A percentile compares a stretch with the other conserved stretches of the same genome.
phyloP scores from a whole-genome alignment of 2,888 invertebrate species.

The Scaptomyza tumidula region DNA sequence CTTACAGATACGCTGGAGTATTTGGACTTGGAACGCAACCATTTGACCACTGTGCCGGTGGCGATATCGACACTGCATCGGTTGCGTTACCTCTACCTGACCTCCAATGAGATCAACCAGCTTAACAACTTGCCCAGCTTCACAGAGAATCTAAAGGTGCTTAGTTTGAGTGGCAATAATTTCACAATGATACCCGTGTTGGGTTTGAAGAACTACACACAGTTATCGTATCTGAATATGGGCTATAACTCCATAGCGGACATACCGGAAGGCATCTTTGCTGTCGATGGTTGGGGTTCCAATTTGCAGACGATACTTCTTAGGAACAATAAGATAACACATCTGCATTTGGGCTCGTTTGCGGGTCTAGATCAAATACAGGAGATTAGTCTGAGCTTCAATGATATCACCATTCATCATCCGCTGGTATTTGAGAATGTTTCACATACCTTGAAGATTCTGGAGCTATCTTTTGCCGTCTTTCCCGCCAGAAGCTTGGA shows the following conservation, averaged over 20 bases:
- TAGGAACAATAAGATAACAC: slow-evolving; percentile 93
- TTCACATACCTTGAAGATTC: slow-evolving; percentile 90
- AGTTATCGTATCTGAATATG: slow-evolving; percentile 93
- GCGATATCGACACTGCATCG: slow-evolving; percentile 89
- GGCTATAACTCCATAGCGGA: slow-evolving; percentile 94
- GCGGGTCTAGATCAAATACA: slow-evolving; percentile 90
- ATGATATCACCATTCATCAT: slow-evolving; percentile 93
- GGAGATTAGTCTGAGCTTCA: slow-evolving; percentile 96
- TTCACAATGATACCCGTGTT: slow-evolving; percentile 89
- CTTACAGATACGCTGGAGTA: slow-evolving; percentile 91
- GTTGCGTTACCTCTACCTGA: slow-evolving; percentile 92
- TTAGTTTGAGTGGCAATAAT: slow-evolving; percentile 93
- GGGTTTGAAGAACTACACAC: slow-evolving; percentile 89
- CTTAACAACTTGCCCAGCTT: slow-evolving; percentile 86
- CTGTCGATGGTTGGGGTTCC: slow-evolving; percentile 88
- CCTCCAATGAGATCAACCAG: slow-evolving; percentile 90
- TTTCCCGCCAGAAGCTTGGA: slow-evolving; percentile 86
- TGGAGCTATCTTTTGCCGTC: slow-evolving; percentile 94
- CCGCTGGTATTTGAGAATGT: slow-evolving; percentile 92
- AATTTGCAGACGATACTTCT: slow-evolving; percentile 92
- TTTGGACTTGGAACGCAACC: slow-evolving; percentile 93
- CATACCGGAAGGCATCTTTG: slow-evolving; percentile 91
- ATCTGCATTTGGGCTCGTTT: slow-evolving; percentile 89
- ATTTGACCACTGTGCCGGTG: slow-evolving; percentile 88
- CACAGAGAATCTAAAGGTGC: slow-evolving; percentile 88